Percentiles rank a stretch among this genome's conserved stretches.
Evolutionary conservation across 2,113 vertebrate genomes (phyloP).

Genomic region (Galemys pyrenaicus): DNA sequence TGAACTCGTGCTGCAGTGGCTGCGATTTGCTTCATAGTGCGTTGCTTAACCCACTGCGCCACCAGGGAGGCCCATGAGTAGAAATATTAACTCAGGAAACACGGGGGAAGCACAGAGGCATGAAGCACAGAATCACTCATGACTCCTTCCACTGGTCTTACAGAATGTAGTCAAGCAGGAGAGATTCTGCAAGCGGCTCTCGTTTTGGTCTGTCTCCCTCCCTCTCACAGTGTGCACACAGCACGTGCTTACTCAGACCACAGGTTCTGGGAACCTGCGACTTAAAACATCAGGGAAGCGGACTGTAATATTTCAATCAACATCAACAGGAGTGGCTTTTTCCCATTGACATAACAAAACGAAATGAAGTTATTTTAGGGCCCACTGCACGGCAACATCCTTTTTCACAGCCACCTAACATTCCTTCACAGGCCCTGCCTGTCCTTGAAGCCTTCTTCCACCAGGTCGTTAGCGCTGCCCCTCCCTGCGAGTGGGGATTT

Average conservation of each 20-base stretch:
- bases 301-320: no score
- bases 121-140: neutral
- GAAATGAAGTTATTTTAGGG: no score
- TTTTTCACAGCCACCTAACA: neutral
- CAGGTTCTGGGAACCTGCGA: no score
- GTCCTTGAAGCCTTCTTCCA: neutral
- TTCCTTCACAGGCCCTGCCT: neutral
- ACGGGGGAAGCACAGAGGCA: neutral
- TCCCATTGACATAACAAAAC: no score
- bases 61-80: no score
- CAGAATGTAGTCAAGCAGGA: neutral
- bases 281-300: no score
- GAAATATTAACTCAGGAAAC: neutral
- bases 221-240: rapidly evolving
- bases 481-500: rapidly evolving
- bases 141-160: neutral
- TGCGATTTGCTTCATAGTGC: no score
- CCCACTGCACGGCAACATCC: no score
- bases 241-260: no score
- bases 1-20: no score
- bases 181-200: neutral
- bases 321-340: no score
- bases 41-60: no score
- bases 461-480: neutral
- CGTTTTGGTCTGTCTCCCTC: neutral